Evolutionary conservation across 1,140 invertebrate species (phyloP).

Genomic region (Metaphire vulgaris): DNA sequence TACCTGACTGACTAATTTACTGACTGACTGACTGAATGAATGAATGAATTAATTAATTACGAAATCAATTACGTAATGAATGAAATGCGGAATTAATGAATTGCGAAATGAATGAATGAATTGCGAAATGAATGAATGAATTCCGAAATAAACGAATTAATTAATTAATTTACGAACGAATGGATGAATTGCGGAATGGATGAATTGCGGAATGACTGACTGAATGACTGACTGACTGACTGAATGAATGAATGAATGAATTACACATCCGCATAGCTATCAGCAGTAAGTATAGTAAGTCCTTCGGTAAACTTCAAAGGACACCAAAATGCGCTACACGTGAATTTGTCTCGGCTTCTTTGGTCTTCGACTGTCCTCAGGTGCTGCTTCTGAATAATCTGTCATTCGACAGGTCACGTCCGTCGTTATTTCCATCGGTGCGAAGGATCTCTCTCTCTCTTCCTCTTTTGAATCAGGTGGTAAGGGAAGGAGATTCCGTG

Average conservation of each 20-base stretch:
- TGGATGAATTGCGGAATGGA: background rate
- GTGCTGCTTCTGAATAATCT: too few relatives aligned
- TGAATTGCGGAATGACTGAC: background rate
- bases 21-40: background rate
- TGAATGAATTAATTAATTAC: background rate
- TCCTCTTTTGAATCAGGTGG: too few relatives aligned
- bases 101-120: background rate
- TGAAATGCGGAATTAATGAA: background rate
- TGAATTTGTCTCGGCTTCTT: too few relatives aligned
- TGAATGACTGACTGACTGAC: background rate
- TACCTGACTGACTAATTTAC: background rate
- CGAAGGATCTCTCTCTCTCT: too few relatives aligned
- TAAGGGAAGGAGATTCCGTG: too few relatives aligned
- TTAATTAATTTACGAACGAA: background rate
- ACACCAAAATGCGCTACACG: too few relatives aligned
- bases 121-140: background rate
- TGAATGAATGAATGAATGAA: constrained; percentile 3
- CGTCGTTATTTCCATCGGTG: too few relatives aligned
- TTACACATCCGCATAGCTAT: too few relatives aligned
- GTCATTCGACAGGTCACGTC: too few relatives aligned
- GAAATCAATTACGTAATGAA: background rate
- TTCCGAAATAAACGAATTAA: background rate
- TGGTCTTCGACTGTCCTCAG: too few relatives aligned
- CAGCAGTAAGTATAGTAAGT: too few relatives aligned
- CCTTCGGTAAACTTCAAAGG: too few relatives aligned